Conservation (phyloP, 2,113 vertebrate genomes). For the Nicator chloris region DNA sequence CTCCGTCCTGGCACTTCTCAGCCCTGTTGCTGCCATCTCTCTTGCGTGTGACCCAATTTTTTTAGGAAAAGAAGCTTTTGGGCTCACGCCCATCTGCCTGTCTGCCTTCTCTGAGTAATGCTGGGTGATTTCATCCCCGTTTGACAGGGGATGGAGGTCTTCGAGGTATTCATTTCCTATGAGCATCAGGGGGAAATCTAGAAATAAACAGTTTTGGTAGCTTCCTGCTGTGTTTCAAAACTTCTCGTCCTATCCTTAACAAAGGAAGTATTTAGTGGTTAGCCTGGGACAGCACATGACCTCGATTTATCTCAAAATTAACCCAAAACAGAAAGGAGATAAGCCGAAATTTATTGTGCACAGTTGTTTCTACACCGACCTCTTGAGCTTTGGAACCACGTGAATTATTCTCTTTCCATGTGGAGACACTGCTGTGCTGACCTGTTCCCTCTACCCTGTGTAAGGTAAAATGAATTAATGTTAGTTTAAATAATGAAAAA, state of each 20-base stretch:
- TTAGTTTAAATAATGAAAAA: neutral
- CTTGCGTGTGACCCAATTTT: fast-evolving
- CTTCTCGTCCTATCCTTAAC: neutral
- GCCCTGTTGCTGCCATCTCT: neutral
- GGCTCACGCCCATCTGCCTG: neutral
- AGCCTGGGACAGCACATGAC: neutral
- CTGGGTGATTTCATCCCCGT: fast-evolving
- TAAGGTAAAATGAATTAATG: neutral
- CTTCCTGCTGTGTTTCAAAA: neutral
- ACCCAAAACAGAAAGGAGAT: neutral
- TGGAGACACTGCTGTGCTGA: neutral
- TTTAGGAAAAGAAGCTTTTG: conserved; percentile 15
- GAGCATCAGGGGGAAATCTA: neutral
- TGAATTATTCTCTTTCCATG: neutral
- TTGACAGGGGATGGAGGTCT: neutral
- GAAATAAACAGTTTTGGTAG: neutral
- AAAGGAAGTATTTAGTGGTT: neutral
- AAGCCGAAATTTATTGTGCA: neutral
- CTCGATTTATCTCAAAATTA: neutral
- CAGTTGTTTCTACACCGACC: fast-evolving
- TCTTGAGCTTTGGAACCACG: fast-evolving
- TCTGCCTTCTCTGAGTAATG: neutral
- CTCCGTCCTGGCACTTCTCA: neutral
- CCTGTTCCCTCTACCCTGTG: neutral
- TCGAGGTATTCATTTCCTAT: fast-evolving